Conservation (phyloP, 2,797 vertebrate species). For the Anolis apletophallus region DNA sequence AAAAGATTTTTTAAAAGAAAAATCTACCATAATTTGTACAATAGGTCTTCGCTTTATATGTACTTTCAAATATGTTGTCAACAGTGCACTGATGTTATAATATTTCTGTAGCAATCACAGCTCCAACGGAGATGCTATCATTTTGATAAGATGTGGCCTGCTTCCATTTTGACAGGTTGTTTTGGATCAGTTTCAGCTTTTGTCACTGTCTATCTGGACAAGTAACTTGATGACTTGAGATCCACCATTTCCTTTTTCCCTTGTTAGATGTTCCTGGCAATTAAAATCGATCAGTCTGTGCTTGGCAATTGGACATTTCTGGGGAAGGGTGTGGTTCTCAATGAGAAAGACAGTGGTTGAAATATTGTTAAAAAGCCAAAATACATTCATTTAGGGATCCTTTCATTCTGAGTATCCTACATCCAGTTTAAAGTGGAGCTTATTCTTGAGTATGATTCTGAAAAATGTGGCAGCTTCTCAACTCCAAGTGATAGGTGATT, state of each 20-base stretch:
- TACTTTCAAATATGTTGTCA: not conserved
- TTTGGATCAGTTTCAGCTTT: not conserved
- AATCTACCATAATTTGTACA: not conserved
- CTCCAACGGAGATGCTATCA: not conserved
- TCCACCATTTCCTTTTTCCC: not conserved
- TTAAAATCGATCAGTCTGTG: not conserved
- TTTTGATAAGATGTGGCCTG: not conserved
- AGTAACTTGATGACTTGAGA: not conserved
- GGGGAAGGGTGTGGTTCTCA: not conserved
- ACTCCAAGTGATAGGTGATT: not conserved
- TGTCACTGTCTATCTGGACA: not conserved
- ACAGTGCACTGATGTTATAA: not conserved
- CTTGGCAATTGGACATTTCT: not conserved
- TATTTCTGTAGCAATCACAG: not conserved
- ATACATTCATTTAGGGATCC: not conserved
- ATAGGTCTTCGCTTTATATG: not conserved
- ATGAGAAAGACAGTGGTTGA: not conserved
- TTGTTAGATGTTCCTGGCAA: not conserved
- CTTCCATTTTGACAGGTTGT: not conserved
- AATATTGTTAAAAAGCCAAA: not conserved
- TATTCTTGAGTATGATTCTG: not conserved
- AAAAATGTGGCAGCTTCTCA: not conserved
- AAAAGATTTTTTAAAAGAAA: not conserved
- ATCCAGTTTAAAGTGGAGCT: not conserved
- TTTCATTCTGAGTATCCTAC: not conserved